phyloP scores from a whole-genome alignment of 2,888 invertebrate genomes.

The Tolmerus cingulatus region DNA sequence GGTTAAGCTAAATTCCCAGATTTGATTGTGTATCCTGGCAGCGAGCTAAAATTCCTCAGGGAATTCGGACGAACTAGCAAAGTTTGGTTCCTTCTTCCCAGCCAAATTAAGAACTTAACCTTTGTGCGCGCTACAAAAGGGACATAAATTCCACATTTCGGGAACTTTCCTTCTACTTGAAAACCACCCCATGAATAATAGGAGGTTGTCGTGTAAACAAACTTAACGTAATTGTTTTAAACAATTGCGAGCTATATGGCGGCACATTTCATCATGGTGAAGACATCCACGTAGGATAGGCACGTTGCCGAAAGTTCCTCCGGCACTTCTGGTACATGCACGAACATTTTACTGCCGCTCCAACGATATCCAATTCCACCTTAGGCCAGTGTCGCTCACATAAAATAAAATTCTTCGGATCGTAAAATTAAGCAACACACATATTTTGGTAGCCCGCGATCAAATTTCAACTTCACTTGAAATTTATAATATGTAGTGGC shows the following conservation, averaged over 20 bases:
- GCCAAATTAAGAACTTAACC: slow-evolving; percentile 13
- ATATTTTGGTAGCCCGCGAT: background rate
- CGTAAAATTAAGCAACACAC: background rate
- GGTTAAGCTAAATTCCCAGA: slow-evolving; percentile 16
- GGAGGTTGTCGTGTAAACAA: background rate
- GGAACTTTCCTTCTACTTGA: background rate
- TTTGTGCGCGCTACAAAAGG: slow-evolving; percentile 2
- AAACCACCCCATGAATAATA: background rate
- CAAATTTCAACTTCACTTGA: background rate
- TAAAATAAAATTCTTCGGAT: background rate
- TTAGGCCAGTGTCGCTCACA: background rate
- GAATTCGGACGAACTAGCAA: background rate
- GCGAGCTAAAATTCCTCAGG: background rate
- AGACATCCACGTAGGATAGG: background rate
- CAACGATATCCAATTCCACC: background rate
- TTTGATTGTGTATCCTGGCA: slow-evolving; percentile 1
- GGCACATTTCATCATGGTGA: background rate
- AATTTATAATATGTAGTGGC: background rate
- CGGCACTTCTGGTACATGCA: background rate
- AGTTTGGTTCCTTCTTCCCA: slow-evolving; percentile 3
- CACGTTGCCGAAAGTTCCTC: background rate
- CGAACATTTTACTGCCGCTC: background rate
- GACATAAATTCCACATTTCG: slow-evolving; percentile 14
- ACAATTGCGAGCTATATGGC: background rate
- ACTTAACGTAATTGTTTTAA: slow-evolving; percentile 15